Evolutionary conservation across 1,140 invertebrate genomes (phyloP), one percentile per base, ranked within the genome.

Genomic region (Ceratitis capitata): DNA sequence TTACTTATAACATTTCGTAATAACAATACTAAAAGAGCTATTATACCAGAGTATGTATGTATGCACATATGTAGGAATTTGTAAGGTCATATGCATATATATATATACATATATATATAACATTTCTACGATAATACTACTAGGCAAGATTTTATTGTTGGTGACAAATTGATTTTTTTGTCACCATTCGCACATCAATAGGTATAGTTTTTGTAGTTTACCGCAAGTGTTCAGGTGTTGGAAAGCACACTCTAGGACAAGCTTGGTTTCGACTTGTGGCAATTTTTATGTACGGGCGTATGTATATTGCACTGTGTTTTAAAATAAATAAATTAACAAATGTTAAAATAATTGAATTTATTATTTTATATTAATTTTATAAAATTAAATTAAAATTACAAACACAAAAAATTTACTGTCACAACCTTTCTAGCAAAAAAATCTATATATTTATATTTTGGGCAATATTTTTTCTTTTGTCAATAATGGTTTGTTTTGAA

Each of bases 91-190:
- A 26, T 53, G 82, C 14, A 26, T 16, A 7, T 10, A 42, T 6
- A 32, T n/a, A 53, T 58, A 47, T 58, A 12, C n/a, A n/a, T n/a
- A n/a, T n/a, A n/a, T n/a, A n/a, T n/a, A n/a, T n/a, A n/a, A n/a
- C n/a, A n/a, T n/a, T n/a, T n/a, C n/a, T n/a, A n/a, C n/a, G n/a
- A n/a, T n/a, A n/a, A n/a, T n/a, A n/a, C n/a, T n/a, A n/a, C n/a
- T n/a, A n/a, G 45, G 53, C 58, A 49, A 29, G n/a, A 87, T 89
- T 88, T 87, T 89, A 88, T 90, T 90, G 89, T 90, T 88, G 89
- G 89, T 88, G 89, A 90, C 89, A 90, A 89, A 89, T 89, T 89
- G 89, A 61, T 42, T 58, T 64, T 61, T 64, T 84, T 84, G 23
- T 10, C 19, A 56, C 51, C 53, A 84, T 5, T 12, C 26, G 6